Evolutionary conservation across 2,888 invertebrate species (phyloP).

Genomic region (Colostygia pectinataria): DNA sequence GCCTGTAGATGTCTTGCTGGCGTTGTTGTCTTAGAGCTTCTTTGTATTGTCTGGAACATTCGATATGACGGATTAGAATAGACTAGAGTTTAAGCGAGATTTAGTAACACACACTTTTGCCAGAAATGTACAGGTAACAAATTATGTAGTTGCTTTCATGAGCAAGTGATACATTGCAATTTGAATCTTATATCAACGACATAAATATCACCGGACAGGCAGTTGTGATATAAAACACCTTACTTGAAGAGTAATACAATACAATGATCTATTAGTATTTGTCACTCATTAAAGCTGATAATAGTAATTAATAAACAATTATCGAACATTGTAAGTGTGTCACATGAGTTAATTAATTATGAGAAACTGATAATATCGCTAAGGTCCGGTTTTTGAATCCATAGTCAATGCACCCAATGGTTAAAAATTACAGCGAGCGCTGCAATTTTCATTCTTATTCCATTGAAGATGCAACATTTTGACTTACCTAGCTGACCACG

Average conservation of each 20-base stretch:
- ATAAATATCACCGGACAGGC: too few relatives aligned
- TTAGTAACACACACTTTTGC: constrained; percentile 31
- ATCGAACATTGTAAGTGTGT: constrained; percentile 8
- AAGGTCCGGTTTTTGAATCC: neutral
- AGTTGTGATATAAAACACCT: too few relatives aligned
- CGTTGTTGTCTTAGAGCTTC: constrained; percentile 94
- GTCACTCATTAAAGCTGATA: constrained; percentile 15
- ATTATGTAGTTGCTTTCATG: too few relatives aligned
- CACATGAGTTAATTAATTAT: constrained; percentile 4
- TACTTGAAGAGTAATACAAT: too few relatives aligned
- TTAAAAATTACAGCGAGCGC: too few relatives aligned
- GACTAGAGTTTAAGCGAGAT: constrained; percentile 8
- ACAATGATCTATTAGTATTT: constrained; percentile 1
- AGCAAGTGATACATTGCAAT: too few relatives aligned
- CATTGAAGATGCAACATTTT: too few relatives aligned
- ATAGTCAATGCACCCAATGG: too few relatives aligned
- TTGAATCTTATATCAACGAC: too few relatives aligned
- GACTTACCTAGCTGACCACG: too few relatives aligned
- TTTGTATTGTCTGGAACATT: constrained; percentile 89
- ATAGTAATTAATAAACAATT: constrained; percentile 4
- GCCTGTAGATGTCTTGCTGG: constrained; percentile 90
- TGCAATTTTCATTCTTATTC: too few relatives aligned
- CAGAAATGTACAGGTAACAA: too few relatives aligned
- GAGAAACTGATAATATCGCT: neutral
- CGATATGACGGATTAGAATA: constrained; percentile 13